phyloP scores from a whole-genome alignment of 2,113 vertebrate genomes.

The Sporophila hypoxantha region DNA sequence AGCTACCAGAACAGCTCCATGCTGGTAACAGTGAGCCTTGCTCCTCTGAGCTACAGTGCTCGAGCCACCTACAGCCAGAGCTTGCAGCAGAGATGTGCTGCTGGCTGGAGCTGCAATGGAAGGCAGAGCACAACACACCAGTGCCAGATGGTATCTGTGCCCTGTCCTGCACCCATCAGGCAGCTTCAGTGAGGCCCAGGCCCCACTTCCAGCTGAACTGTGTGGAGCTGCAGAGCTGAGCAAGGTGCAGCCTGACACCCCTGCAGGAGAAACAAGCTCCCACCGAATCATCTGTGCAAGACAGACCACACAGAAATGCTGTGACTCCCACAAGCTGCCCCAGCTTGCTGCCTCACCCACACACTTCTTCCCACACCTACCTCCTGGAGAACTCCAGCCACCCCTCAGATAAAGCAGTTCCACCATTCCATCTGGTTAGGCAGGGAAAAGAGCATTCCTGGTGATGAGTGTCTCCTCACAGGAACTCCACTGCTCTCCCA shows the following conservation, averaged over 20 bases:
- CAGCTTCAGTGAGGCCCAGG: background rate
- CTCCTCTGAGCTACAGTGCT: background rate
- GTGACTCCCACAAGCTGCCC: background rate
- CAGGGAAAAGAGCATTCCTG: background rate
- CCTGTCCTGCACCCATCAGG: background rate
- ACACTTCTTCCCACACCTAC: fast-evolving
- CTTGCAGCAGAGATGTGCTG: background rate
- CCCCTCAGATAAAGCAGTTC: background rate
- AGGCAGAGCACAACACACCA: background rate
- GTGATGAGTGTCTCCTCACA: background rate
- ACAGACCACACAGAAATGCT: background rate
- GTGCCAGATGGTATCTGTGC: background rate
- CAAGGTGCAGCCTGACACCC: background rate
- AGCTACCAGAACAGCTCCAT: background rate
- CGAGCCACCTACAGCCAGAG: background rate
- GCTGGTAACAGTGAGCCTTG: background rate
- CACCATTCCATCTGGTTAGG: background rate
- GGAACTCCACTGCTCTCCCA: background rate
- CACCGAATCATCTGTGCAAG: background rate
- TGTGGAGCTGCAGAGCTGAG: background rate
- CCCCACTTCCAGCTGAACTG: background rate
- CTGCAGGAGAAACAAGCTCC: background rate
- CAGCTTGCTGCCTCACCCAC: background rate
- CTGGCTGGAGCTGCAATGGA: background rate
- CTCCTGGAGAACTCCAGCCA: background rate